Evolutionary conservation across 2,797 vertebrate genomes (phyloP).

Genomic region (Pangasius mekongensis): DNA sequence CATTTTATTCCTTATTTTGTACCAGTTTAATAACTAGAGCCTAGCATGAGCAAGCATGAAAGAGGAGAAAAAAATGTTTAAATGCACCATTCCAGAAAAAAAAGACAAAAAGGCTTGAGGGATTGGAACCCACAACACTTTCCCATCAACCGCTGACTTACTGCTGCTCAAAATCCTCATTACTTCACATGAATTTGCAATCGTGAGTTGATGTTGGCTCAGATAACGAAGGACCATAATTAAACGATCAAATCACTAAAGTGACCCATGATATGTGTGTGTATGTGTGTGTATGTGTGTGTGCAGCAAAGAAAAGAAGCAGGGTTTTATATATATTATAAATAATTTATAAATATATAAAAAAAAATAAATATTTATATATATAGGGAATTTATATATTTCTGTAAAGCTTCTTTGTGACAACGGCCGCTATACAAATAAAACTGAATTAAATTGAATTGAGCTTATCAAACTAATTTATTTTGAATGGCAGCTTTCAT

Average conservation of each 20-base stretch:
- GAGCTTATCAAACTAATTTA: not conserved
- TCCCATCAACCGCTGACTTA: not conserved
- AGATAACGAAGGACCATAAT: not conserved
- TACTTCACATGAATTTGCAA: not conserved
- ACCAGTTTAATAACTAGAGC: not conserved
- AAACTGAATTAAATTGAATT: too few species aligned
- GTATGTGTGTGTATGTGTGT: not conserved
- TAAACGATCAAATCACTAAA: not conserved
- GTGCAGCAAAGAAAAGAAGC: not conserved
- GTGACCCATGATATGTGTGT: not conserved
- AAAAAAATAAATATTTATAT: too few species aligned
- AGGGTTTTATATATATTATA: too few species aligned
- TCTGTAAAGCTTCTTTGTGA: too few species aligned
- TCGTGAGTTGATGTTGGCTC: not conserved
- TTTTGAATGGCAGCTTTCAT: slow-evolving; percentile 2
- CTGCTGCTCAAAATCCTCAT: not conserved
- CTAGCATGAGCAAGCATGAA: not conserved
- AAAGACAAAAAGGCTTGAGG: not conserved
- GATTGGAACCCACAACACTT: not conserved
- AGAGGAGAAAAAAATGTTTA: not conserved
- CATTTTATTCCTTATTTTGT: not conserved
- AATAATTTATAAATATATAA: too few species aligned
- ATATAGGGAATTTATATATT: not conserved
- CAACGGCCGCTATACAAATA: too few species aligned
- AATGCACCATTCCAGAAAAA: not conserved